Evolutionary conservation across 2,888 invertebrate genomes (phyloP).

Genomic region (Andrena dorsata): DNA sequence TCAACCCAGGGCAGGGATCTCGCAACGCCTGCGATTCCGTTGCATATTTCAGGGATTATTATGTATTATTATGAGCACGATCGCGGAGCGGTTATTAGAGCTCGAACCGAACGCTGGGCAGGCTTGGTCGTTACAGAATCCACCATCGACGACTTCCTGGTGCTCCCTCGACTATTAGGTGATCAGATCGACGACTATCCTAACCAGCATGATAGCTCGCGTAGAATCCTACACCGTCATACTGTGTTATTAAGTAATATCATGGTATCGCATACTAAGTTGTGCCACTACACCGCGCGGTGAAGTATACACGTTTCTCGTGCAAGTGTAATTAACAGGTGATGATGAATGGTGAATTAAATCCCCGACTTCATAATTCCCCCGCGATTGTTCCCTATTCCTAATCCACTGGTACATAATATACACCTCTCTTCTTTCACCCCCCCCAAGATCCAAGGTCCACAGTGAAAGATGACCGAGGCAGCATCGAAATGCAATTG

Average conservation of each 20-base stretch:
- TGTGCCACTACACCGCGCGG: neutral
- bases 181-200: conserved; percentile 24
- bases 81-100: conserved; percentile 20
- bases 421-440: too few relatives aligned
- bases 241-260: conserved; percentile 26
- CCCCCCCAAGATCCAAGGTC: too few relatives aligned
- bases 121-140: conserved; percentile 23
- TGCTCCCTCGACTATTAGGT: conserved; percentile 38
- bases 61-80: conserved; percentile 12
- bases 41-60: conserved; percentile 35
- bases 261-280: conserved; percentile 4
- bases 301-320: neutral
- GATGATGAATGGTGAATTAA: too few relatives aligned
- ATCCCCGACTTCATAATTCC: too few relatives aligned
- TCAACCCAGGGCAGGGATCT: neutral
- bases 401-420: too few relatives aligned
- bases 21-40: conserved; percentile 7
- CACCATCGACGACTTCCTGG: conserved; percentile 42
- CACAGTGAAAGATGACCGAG: too few relatives aligned
- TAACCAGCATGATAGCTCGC: neutral
- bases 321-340: too few relatives aligned
- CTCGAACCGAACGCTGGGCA: conserved; percentile 1
- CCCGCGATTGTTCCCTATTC: too few relatives aligned
- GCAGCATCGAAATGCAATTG: too few relatives aligned
- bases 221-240: conserved; percentile 22